phyloP scores from a whole-genome alignment of 2,113 vertebrate species.

The Anas platyrhynchos region DNA sequence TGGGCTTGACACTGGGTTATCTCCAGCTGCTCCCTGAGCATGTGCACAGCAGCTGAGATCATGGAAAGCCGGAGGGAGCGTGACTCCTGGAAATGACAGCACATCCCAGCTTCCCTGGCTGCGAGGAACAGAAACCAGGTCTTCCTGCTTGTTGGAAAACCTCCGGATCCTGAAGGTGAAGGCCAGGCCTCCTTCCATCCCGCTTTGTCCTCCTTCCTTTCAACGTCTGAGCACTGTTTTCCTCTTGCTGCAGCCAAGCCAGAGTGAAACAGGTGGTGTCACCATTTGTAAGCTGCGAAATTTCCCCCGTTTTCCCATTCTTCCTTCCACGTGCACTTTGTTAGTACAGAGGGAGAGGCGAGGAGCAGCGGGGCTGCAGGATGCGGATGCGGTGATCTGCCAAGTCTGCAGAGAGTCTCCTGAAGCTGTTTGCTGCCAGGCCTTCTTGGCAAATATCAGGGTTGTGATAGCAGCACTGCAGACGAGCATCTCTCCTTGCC shows the following conservation, averaged over 20 bases:
- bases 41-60: background rate
- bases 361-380: background rate
- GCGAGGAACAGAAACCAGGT: background rate
- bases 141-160: background rate
- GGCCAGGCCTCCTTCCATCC: background rate
- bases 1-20: background rate
- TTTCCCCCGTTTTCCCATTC: fast-evolving
- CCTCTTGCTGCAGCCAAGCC: background rate
- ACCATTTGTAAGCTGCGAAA: background rate
- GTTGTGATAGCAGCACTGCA: background rate
- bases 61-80: background rate
- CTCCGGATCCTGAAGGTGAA: background rate
- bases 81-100: background rate
- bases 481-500: background rate
- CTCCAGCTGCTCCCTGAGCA: fast-evolving
- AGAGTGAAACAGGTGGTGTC: background rate
- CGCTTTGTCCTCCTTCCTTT: background rate
- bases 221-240: background rate
- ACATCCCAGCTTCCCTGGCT: background rate
- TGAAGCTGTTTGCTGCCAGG: fast-evolving
- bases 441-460: background rate
- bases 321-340: fast-evolving
- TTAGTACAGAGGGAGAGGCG: background rate
- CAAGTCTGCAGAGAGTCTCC: background rate
- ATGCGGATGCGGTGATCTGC: background rate